Conservation (phyloP, 2,888 invertebrate genomes). For the Diachrysia chrysitis region DNA sequence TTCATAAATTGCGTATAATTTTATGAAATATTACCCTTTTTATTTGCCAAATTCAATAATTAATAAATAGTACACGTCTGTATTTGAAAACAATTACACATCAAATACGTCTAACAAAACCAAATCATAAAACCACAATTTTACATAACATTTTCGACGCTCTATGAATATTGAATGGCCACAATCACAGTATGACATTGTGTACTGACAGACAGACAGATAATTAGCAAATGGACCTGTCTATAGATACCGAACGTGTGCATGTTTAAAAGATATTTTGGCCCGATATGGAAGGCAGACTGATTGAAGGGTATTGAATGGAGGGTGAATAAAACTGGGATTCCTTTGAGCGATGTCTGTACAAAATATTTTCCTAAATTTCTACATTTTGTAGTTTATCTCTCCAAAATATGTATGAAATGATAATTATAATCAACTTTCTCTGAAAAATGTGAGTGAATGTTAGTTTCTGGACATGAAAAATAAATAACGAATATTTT, state of each 20-base stretch:
- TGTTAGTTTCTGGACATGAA: no score
- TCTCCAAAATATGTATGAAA: no score
- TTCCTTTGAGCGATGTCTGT: conserved; percentile 14
- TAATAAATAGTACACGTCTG: no score
- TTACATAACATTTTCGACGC: conserved; percentile 52
- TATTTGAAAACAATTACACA: neutral
- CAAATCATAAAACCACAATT: conserved; percentile 48
- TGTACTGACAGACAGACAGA: conserved; percentile 52
- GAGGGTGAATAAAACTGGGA: conserved; percentile 2
- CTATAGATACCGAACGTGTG: conserved; percentile 33
- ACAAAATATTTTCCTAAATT: neutral
- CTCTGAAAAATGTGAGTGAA: no score
- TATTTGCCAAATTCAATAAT: no score
- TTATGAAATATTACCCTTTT: no score
- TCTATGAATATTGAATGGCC: conserved; percentile 59
- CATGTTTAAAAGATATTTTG: conserved; percentile 31
- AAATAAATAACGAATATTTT: no score
- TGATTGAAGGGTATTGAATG: conserved; percentile 1
- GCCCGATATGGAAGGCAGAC: neutral
- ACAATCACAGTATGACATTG: conserved; percentile 57
- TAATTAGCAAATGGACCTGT: conserved; percentile 73
- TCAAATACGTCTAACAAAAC: conserved; percentile 28
- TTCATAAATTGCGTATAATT: no score
- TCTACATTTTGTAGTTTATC: no score
- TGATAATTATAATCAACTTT: no score